Conservation (phyloP, 1,140 invertebrate genomes). For the Coboldia fuscipes region DNA sequence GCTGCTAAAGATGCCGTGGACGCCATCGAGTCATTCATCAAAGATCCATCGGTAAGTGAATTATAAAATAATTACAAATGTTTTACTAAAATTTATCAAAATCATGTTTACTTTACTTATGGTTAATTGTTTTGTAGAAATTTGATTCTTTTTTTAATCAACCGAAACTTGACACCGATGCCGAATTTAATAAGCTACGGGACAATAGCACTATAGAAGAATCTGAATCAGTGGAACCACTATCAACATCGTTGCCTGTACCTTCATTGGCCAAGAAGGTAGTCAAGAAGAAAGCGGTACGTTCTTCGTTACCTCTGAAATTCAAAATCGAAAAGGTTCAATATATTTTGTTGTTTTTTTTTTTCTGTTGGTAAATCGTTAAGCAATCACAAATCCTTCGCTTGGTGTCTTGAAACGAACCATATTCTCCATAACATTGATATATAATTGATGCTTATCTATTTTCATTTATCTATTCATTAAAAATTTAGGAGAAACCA, state of each 20-base stretch:
- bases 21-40: slow-evolving; percentile 68
- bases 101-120: too few species aligned
- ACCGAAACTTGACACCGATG: too few species aligned
- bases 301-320: neutral
- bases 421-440: too few species aligned
- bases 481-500: neutral
- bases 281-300: slow-evolving; percentile 1
- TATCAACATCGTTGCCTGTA: slow-evolving; percentile 22
- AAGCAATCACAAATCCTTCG: too few species aligned
- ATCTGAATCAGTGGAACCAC: slow-evolving; percentile 13
- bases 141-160: too few species aligned
- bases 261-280: slow-evolving; percentile 5
- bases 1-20: slow-evolving; percentile 68
- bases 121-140: too few species aligned
- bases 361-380: too few species aligned
- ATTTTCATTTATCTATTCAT: too few species aligned
- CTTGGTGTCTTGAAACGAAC: too few species aligned
- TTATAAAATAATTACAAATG: too few species aligned
- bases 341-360: neutral
- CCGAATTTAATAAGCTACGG: slow-evolving; percentile 44
- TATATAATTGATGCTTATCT: too few species aligned
- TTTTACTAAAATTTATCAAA: too few species aligned
- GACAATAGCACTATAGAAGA: slow-evolving; percentile 26
- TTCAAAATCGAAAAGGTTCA: neutral
- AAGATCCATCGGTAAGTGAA: slow-evolving; percentile 37